Conservation (phyloP, 2,113 vertebrate species). For the Pitta sordida region DNA sequence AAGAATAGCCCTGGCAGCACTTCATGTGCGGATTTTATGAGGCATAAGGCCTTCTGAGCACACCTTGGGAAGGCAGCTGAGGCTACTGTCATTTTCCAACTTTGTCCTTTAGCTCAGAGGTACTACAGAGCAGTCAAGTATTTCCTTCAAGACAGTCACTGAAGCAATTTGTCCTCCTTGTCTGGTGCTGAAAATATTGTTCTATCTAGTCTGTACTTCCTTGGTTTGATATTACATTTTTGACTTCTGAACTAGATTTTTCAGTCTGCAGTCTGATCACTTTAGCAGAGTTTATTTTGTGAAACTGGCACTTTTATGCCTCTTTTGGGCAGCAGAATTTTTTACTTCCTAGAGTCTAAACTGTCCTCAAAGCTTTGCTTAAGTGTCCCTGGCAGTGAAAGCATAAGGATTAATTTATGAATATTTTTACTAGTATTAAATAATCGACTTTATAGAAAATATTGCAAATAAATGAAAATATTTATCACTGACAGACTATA, state of each 20-base stretch:
- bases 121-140: conserved; percentile 54
- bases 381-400: not conserved
- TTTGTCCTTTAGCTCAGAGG: conserved; percentile 50
- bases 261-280: conserved; percentile 58
- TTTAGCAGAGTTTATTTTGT: conserved; percentile 65
- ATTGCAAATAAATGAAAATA: not conserved
- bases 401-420: not conserved
- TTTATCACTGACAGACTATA: not conserved
- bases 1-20: conserved; percentile 46
- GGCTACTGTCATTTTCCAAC: not conserved
- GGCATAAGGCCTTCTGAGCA: not conserved
- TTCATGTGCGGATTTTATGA: not conserved
- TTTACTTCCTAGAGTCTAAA: conserved; percentile 40
- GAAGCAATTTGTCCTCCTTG: conserved; percentile 16
- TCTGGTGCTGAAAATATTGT: conserved; percentile 27
- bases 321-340: conserved; percentile 28
- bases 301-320: conserved; percentile 31
- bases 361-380: not conserved
- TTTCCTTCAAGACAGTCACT: conserved; percentile 50
- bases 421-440: conserved; percentile 3
- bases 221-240: conserved; percentile 45
- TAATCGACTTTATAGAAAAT: not conserved
- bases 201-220: conserved; percentile 53
- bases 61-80: conserved; percentile 52
- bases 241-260: conserved; percentile 60